Evolutionary conservation across 2,113 vertebrate species (phyloP), one percentile per base, ranked within the genome.

Genomic region (Aptenodytes patagonicus): DNA sequence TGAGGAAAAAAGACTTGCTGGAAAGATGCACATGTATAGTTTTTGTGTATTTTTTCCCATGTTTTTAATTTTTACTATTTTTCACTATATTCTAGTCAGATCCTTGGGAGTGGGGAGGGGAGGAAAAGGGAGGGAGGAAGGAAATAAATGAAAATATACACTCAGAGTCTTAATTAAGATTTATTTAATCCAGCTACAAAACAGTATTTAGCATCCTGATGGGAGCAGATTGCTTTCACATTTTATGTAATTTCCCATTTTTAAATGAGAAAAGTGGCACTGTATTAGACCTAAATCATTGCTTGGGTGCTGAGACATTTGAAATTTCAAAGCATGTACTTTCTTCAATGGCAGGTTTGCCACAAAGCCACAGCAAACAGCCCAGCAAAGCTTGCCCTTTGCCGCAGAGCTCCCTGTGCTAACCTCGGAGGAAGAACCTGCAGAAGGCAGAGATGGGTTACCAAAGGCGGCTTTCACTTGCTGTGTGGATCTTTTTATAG

Each of bases 121-220:
- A 76, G 2, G 21, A 49, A 87, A 82, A 82, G 21, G 61, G 68
- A 83, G 64, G 13, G 36, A 92, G 72, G 72, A 89, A 95, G 49
- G 91, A 75, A 94, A 87, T 54, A 97, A 94, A 68, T 88, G 21
- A 95, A 97, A 94, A 89, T 73, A 92, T 90, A 78, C 18, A 61
- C 79, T 93, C 44, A 89, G 68, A 40, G 0, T 87, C 87, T 77
- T 89, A 82, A 93, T 93, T 95, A 88, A 92, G 87, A 94, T 96
- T 96, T 95, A 96, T 73, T 93, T 95, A 92, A 85, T 83, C 89
- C 84, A 80, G 62, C 75, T 61, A 94, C 81, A 97, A 95, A 96
- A 89, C 93, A 95, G 89, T 89, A 94, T 93, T 95, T 96, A 95
- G 75, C 89, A 94, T 96, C 89, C 87, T 93, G 93, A 96, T 90